phyloP scores from a whole-genome alignment of 2,888 invertebrate species.

The Folsomia candida region DNA sequence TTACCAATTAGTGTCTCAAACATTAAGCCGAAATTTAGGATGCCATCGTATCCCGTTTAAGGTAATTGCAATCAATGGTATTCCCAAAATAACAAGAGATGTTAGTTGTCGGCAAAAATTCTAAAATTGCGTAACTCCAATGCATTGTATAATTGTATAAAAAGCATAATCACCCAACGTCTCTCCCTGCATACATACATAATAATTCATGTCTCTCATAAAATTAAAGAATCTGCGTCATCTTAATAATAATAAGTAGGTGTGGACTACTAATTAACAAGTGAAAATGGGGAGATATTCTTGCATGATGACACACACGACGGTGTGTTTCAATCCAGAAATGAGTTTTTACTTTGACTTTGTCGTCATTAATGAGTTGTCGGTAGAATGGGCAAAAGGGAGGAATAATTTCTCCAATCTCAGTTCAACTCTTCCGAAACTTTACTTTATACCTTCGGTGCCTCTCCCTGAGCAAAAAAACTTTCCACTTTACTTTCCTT shows the following conservation, averaged over 20 bases:
- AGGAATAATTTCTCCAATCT: constrained; percentile 6
- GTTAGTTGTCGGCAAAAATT: too few relatives aligned
- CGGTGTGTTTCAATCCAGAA: not conserved
- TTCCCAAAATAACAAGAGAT: too few relatives aligned
- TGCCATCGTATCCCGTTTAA: too few relatives aligned
- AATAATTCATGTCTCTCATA: too few relatives aligned
- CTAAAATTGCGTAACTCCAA: too few relatives aligned
- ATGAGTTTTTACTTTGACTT: not conserved
- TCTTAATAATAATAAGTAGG: not conserved
- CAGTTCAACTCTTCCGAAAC: not conserved
- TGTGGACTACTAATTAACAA: not conserved
- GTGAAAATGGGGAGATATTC: not conserved
- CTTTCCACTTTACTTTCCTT: constrained; percentile 1
- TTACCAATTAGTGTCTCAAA: too few relatives aligned
- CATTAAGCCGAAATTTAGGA: too few relatives aligned
- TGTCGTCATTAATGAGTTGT: constrained; percentile 23
- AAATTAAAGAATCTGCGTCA: not conserved
- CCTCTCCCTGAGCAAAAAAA: not conserved
- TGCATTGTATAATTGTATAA: too few relatives aligned
- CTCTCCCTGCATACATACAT: too few relatives aligned
- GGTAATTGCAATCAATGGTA: too few relatives aligned
- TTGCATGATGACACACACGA: not conserved
- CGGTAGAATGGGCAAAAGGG: constrained; percentile 27
- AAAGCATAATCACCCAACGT: too few relatives aligned
- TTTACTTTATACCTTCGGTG: not conserved